Evolutionary conservation across 64 coral and sea anemone species (phyloP).

Genomic region (Acropora tenuis): DNA sequence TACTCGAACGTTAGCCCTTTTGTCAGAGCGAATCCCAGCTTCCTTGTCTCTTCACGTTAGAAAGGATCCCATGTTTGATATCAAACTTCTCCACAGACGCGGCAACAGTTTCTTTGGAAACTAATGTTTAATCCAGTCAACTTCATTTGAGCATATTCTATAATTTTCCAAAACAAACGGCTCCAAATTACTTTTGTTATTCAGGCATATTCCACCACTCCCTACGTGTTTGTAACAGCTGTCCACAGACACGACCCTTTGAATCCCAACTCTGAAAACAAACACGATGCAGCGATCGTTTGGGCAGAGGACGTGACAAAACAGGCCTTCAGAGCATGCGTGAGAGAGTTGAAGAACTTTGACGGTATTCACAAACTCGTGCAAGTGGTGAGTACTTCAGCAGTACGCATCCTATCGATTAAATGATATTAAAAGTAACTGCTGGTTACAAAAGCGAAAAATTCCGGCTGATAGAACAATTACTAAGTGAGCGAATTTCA

Average conservation of each 20-base stretch:
- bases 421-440: background rate
- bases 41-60: too few relatives aligned
- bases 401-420: background rate
- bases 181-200: too few relatives aligned
- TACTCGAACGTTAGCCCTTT: too few relatives aligned
- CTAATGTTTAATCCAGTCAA: too few relatives aligned
- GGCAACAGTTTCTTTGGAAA: too few relatives aligned
- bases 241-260: background rate
- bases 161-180: background rate
- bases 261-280: background rate
- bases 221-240: slow-evolving; percentile 66
- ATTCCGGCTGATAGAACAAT: too few relatives aligned
- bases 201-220: slow-evolving; percentile 18
- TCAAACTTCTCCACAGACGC: too few relatives aligned
- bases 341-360: slow-evolving; percentile 79
- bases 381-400: slow-evolving; percentile 37
- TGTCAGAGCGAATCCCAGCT: too few relatives aligned
- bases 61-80: too few relatives aligned
- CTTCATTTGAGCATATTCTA: too few relatives aligned
- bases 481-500: too few relatives aligned
- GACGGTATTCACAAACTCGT: slow-evolving; percentile 57
- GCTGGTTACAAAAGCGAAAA: background rate
- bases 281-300: slow-evolving; percentile 57
- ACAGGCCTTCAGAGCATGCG: slow-evolving; percentile 40
- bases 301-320: slow-evolving; percentile 66